Conservation (phyloP, 2,888 invertebrate genomes). For the Ptychoptera contaminata region DNA sequence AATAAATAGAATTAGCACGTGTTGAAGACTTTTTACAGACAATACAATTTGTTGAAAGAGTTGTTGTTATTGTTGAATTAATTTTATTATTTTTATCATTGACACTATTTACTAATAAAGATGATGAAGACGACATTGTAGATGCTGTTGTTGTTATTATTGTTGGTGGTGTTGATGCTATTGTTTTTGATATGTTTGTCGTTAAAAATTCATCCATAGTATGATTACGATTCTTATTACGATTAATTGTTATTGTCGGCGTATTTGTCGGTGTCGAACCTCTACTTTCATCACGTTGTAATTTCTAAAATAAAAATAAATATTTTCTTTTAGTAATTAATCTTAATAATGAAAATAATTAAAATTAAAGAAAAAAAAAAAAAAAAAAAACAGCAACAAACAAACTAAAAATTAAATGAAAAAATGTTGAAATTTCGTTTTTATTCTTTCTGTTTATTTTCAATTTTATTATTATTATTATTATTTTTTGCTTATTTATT, state of each 20-base stretch:
- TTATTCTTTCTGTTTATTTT: not conserved
- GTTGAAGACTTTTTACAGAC: slow-evolving; percentile 57
- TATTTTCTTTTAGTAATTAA: no score
- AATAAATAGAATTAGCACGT: slow-evolving; percentile 72
- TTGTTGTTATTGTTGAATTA: not conserved
- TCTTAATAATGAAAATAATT: no score
- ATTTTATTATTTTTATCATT: not conserved
- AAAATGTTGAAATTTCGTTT: not conserved
- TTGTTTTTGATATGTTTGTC: not conserved
- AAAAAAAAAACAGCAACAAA: not conserved
- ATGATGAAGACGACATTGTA: not conserved
- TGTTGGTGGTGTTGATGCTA: not conserved
- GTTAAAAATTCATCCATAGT: not conserved
- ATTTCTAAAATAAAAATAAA: not conserved
- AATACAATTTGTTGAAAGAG: slow-evolving; percentile 37
- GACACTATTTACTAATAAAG: not conserved
- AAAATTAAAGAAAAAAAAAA: not conserved
- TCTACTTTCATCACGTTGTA: slow-evolving; percentile 1
- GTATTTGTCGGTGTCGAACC: not conserved
- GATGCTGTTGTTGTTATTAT: not conserved
- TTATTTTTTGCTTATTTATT: not conserved
- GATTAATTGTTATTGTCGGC: no score
- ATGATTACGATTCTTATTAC: no score
- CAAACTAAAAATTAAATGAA: not conserved
- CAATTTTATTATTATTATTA: not conserved